Evolutionary conservation across 2,797 vertebrate genomes (phyloP).

Genomic region (Microhierax caerulescens): DNA sequence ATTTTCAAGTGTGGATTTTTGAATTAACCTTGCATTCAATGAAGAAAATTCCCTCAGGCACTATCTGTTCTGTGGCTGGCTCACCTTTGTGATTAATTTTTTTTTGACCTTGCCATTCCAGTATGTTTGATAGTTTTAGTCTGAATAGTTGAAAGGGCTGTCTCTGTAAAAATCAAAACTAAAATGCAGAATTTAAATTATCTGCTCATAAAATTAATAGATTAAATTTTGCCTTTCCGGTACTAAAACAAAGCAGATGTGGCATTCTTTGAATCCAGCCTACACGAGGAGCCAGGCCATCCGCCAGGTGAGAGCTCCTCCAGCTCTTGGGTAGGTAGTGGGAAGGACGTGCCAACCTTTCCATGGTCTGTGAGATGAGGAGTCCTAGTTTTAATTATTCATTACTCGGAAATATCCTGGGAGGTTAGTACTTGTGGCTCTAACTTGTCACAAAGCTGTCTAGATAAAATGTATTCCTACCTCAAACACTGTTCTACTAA

Average conservation of each 20-base stretch:
- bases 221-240: conserved; percentile 75
- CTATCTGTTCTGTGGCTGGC: conserved; percentile 5
- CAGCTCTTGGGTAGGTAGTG: conserved; percentile 54
- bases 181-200: conserved; percentile 42
- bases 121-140: conserved; percentile 17
- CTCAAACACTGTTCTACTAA: conserved; percentile 12
- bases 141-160: conserved; percentile 20
- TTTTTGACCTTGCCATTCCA: not conserved
- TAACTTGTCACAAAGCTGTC: conserved; percentile 49
- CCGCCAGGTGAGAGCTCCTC: not conserved
- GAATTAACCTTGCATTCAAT: conserved; percentile 34
- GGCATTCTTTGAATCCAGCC: conserved; percentile 74
- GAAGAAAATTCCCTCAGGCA: conserved; percentile 48
- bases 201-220: conserved; percentile 42
- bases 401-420: conserved; percentile 24
- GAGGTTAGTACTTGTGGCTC: conserved; percentile 21
- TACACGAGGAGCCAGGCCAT: conserved; percentile 68
- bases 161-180: conserved; percentile 36
- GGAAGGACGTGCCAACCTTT: conserved; percentile 73
- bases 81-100: conserved; percentile 34
- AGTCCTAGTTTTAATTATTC: conserved; percentile 67
- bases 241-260: conserved; percentile 35
- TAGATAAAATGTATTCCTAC: conserved; percentile 52
- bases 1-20: conserved; percentile 13
- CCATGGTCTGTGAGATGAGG: conserved; percentile 8